Conservation (phyloP, 2,888 invertebrate genomes). For the Chrysomela aeneicollis region DNA sequence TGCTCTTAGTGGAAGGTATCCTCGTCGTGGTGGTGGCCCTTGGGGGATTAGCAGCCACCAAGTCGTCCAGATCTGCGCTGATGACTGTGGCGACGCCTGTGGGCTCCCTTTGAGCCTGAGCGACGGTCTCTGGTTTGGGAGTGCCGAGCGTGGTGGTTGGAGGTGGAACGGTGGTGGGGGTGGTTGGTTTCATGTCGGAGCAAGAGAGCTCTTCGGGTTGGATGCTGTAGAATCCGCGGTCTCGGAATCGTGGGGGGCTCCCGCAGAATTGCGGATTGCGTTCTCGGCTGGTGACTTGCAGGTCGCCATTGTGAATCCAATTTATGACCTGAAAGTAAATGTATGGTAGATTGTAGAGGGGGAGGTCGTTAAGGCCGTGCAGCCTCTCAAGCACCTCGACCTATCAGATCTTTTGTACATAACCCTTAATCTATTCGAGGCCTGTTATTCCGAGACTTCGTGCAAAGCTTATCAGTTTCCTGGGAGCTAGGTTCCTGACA, state of each 20-base stretch:
- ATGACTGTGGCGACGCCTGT: conserved; percentile 68
- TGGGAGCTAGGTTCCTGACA: too few relatives aligned
- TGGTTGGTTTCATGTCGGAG: conserved; percentile 35
- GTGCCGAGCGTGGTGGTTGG: conserved; percentile 22
- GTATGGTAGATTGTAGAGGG: neutral
- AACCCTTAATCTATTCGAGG: too few relatives aligned
- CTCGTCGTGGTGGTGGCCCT: conserved; percentile 47
- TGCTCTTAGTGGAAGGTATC: conserved; percentile 52
- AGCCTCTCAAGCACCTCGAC: too few relatives aligned
- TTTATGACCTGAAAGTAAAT: conserved; percentile 64
- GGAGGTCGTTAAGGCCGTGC: too few relatives aligned
- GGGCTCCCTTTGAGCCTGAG: conserved; percentile 56
- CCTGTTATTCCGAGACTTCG: too few relatives aligned
- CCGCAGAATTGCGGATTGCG: conserved; percentile 93
- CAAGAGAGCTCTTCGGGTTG: conserved; percentile 78
- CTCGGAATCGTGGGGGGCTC: conserved; percentile 79
- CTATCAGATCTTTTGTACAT: too few relatives aligned
- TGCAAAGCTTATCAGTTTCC: too few relatives aligned
- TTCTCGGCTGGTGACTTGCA: conserved; percentile 92
- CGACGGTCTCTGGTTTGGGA: conserved; percentile 2
- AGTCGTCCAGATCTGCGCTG: conserved; percentile 62
- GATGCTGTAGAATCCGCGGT: conserved; percentile 87
- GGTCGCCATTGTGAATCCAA: conserved; percentile 86
- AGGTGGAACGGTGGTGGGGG: conserved; percentile 20
- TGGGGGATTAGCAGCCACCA: conserved; percentile 49